Percentiles rank a stretch among this genome's conserved stretches.
Evolutionary conservation across 2,797 vertebrate species (phyloP).

Genomic region (Coccyzus lansbergi): DNA sequence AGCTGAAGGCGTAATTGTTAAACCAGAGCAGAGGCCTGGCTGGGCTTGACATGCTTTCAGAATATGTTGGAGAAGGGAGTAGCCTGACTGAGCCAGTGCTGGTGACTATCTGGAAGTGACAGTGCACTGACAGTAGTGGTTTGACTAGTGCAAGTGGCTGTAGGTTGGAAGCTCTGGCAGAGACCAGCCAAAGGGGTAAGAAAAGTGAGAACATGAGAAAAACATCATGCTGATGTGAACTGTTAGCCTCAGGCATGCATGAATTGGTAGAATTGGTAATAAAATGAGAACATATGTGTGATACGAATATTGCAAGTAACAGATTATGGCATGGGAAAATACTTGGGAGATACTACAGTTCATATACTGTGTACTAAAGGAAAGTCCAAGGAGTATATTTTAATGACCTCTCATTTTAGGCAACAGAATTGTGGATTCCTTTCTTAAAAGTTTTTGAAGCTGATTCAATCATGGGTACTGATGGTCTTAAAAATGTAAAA

Average conservation of each 20-base stretch:
- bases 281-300: fast-evolving
- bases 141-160: not conserved
- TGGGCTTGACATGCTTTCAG: too few relatives aligned
- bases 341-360: not conserved
- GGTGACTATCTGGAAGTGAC: not conserved
- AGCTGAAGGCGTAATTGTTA: too few relatives aligned
- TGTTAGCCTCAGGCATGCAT: fast-evolving
- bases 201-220: not conserved
- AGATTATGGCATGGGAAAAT: not conserved
- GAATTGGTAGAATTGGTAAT: not conserved
- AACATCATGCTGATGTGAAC: fast-evolving
- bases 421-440: not conserved
- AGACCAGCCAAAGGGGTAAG: not conserved
- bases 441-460: not conserved
- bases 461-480: not conserved
- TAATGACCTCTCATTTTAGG: not conserved
- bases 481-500: not conserved
- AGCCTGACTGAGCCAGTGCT: not conserved
- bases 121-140: too few relatives aligned
- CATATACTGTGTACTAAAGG: not conserved
- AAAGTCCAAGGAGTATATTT: not conserved
- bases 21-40: not conserved
- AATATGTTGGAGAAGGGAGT: not conserved
- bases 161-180: not conserved
- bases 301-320: not conserved